Evolutionary conservation across 2,113 vertebrate species (phyloP).

Genomic region (Pithys albifrons): DNA sequence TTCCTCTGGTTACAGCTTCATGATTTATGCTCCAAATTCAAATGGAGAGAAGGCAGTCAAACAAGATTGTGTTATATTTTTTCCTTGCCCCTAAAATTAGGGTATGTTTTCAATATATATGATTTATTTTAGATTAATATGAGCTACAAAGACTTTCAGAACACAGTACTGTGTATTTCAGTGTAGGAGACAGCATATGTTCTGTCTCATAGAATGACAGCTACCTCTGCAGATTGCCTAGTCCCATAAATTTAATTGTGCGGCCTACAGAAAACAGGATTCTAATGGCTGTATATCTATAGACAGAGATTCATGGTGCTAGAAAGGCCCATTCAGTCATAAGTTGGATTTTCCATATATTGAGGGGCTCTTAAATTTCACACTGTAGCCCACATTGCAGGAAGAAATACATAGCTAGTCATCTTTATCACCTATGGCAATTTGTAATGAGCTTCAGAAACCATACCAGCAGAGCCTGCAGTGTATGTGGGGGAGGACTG

Average conservation of each 20-base stretch:
- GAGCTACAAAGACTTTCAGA: neutral
- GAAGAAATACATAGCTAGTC: neutral
- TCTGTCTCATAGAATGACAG: constrained; percentile 27
- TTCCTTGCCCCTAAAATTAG: neutral
- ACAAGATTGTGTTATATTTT: neutral
- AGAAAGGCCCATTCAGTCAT: constrained; percentile 31
- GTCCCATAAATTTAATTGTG: constrained; percentile 6
- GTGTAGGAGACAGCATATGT: constrained; percentile 4
- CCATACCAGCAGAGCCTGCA: rapidly evolving
- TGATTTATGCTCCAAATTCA: neutral
- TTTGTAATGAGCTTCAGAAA: neutral
- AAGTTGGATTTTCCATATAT: neutral
- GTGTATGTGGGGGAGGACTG: neutral
- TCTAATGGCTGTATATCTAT: constrained; percentile 32
- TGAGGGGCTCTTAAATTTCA: constrained; percentile 32
- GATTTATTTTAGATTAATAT: neutral
- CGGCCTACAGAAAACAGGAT: constrained; percentile 6
- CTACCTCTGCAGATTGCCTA: constrained; percentile 8
- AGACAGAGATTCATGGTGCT: neutral
- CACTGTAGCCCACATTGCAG: neutral
- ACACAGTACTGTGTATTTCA: neutral
- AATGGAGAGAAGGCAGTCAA: neutral
- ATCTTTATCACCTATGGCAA: neutral
- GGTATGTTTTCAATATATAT: neutral
- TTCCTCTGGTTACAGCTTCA: neutral